Conservation (phyloP, 37 sponge, comb jelly and placozoan genomes). For the Halisarca cf. caerulea region DNA sequence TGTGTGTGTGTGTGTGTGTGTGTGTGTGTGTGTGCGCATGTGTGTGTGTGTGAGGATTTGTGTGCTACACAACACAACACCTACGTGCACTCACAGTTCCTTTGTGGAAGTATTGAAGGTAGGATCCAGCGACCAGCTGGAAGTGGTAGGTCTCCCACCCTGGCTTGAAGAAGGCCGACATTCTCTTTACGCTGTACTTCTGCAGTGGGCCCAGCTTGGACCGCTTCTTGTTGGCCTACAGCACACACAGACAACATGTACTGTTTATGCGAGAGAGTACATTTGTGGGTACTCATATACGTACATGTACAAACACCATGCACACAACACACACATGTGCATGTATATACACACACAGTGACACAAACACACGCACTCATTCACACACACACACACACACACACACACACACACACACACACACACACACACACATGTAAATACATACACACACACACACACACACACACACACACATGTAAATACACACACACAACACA, state of each 20-base stretch:
- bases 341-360: constrained; percentile 15
- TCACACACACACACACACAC: constrained; percentile 10
- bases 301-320: too few species aligned
- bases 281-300: too few species aligned
- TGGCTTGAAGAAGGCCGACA: constrained; percentile 3
- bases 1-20: constrained; percentile 23
- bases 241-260: background rate
- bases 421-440: constrained; percentile 57
- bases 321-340: constrained; percentile 16
- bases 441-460: constrained; percentile 53
- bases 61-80: too few species aligned
- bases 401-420: constrained; percentile 52
- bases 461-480: background rate
- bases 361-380: constrained; percentile 10
- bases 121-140: constrained; percentile 9
- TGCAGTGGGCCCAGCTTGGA: background rate
- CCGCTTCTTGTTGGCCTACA: background rate
- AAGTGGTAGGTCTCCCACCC: constrained; percentile 9
- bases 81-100: background rate
- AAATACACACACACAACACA: background rate
- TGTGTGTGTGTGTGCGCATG: constrained; percentile 9
- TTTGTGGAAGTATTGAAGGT: constrained; percentile 29
- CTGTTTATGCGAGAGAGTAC: too few species aligned
- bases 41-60: constrained; percentile 1
- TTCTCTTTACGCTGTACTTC: background rate